Conservation (phyloP, 2,888 invertebrate species). For the Harpalus rubripes region DNA sequence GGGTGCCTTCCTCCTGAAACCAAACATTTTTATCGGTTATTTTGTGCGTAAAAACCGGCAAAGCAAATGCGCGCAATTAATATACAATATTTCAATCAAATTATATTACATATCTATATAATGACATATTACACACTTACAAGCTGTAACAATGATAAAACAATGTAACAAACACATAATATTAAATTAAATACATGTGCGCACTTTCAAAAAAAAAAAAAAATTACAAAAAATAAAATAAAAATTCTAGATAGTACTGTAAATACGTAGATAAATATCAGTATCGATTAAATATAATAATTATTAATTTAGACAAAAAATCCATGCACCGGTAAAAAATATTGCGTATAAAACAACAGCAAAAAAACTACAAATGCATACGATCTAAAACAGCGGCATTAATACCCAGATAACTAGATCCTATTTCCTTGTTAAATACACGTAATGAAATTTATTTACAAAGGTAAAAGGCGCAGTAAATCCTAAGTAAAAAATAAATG, state of each 20-base stretch:
- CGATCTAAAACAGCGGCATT: neutral
- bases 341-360: neutral
- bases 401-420: neutral
- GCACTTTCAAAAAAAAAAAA: neutral
- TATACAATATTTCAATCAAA: neutral
- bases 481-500: constrained; percentile 32
- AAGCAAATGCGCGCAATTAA: constrained; percentile 36
- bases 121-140: neutral
- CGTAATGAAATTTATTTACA: neutral
- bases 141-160: neutral
- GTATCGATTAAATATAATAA: neutral
- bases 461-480: neutral
- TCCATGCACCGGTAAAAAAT: constrained; percentile 13
- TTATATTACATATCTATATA: neutral
- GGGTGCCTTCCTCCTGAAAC: constrained; percentile 80
- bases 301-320: neutral
- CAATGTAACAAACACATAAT: constrained; percentile 1
- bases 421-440: neutral
- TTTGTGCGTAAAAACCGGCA: constrained; percentile 34
- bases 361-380: constrained; percentile 1
- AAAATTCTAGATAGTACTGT: neutral
- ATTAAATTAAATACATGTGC: neutral
- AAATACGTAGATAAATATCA: neutral
- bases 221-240: neutral
- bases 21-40: constrained; percentile 61